These are phyloP conservation scores for Pseudochirops cupreus DNA, from an alignment of 2,797 vertebrate species.

Conservation along the genomic window DNA sequence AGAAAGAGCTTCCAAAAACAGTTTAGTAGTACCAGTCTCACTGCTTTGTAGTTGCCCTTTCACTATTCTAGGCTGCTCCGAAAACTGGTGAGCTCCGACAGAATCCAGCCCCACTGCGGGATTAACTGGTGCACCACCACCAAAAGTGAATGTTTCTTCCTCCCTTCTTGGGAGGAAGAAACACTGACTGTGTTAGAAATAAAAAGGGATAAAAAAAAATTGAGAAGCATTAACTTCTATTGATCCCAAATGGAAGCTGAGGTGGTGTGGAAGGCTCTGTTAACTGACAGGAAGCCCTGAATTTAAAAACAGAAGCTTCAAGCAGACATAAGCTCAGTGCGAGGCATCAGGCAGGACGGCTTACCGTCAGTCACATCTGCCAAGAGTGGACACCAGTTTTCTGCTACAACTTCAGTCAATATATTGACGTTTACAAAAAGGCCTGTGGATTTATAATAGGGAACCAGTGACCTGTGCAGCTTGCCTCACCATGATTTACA, in stretches of 20 bases:
- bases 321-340: conserved; percentile 48
- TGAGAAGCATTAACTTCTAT: conserved; percentile 41
- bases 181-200: conserved; percentile 12
- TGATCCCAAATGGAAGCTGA: conserved; percentile 52
- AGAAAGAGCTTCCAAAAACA: neutral
- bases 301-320: conserved; percentile 41
- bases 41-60: neutral
- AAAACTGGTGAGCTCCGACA: neutral
- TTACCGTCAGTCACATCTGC: conserved; percentile 31
- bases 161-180: conserved; percentile 38
- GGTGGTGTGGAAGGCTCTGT: conserved; percentile 49
- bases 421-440: neutral
- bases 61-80: neutral
- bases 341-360: conserved; percentile 23
- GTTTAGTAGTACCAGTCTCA: neutral
- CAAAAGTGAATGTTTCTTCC: neutral
- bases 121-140: conserved; percentile 48
- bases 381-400: conserved; percentile 23
- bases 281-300: conserved; percentile 47
- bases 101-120: neutral
- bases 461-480: neutral
- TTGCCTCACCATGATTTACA: neutral
- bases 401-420: conserved; percentile 7
- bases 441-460: neutral
- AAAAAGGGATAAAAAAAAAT: conserved; percentile 17